phyloP scores from a whole-genome alignment of 2,797 vertebrate species.

The Poecile montanus region DNA sequence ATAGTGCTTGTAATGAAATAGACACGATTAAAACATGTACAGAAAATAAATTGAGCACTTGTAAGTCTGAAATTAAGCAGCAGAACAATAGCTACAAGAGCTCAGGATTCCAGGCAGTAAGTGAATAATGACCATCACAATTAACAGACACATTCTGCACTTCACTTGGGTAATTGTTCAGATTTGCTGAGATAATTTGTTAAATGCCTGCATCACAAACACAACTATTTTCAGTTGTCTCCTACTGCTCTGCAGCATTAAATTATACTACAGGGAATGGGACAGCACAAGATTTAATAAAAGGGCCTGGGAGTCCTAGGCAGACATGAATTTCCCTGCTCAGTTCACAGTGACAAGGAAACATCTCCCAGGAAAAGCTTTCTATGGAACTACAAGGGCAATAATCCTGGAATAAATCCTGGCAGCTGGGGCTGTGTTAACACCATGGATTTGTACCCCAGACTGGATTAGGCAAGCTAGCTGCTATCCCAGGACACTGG shows the following conservation, averaged over 20 bases:
- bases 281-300: neutral
- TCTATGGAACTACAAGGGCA: neutral
- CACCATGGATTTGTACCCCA: neutral
- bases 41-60: neutral
- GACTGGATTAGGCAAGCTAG: neutral
- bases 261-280: neutral
- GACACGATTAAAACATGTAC: neutral
- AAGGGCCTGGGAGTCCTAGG: neutral
- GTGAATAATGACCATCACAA: neutral
- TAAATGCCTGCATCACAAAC: neutral
- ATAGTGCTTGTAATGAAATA: neutral
- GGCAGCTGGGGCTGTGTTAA: neutral
- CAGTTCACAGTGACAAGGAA: neutral
- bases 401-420: neutral
- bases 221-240: neutral
- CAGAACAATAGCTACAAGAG: neutral
- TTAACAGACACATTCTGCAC: neutral
- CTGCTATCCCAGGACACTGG: neutral
- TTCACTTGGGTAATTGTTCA: neutral
- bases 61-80: neutral
- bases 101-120: neutral
- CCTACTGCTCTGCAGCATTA: neutral
- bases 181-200: neutral
- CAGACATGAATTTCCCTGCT: neutral
- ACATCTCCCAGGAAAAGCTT: neutral